A percentile compares a stretch with the other conserved stretches of the same genome.
These are phyloP conservation scores for Brachyistius frenatus DNA, from an alignment of 2,113 vertebrate species.

Conservation along the genomic window DNA sequence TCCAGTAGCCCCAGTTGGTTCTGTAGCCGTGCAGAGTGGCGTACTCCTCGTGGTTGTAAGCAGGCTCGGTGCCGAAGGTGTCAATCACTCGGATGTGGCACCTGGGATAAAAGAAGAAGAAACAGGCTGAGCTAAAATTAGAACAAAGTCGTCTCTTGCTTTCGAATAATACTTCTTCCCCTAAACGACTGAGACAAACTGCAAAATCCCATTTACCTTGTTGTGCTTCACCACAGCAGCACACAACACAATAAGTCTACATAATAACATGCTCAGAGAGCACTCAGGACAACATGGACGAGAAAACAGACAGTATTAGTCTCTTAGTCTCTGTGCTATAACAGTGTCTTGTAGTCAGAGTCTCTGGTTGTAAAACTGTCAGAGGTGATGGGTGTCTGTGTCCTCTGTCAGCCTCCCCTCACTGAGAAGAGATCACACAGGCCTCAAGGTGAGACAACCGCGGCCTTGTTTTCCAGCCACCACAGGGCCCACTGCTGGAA, in stretches of 20 bases:
- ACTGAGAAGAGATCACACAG: background rate
- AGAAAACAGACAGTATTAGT: background rate
- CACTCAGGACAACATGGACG: background rate
- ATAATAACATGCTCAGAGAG: too few species aligned
- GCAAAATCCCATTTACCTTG: background rate
- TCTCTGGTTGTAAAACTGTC: constrained; percentile 35
- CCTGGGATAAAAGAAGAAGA: constrained; percentile 77
- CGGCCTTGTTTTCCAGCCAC: constrained; percentile 29
- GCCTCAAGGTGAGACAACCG: constrained; percentile 63
- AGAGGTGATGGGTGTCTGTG: constrained; percentile 24
- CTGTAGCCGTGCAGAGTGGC: constrained; percentile 94
- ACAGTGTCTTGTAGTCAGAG: background rate
- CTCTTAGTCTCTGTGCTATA: background rate
- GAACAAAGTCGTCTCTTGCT: constrained; percentile 11
- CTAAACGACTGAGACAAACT: background rate
- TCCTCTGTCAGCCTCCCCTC: background rate
- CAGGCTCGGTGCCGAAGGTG: constrained; percentile 96
- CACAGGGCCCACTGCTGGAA: background rate
- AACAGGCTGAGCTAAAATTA: constrained; percentile 23
- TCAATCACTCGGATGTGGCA: constrained; percentile 97
- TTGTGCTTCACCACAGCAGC: background rate
- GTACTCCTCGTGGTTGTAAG: constrained; percentile 97
- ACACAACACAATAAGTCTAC: background rate
- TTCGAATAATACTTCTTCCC: constrained; percentile 8
- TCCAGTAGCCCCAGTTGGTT: constrained; percentile 99